Evolutionary conservation across 2,113 vertebrate species (phyloP), one percentile per base, ranked within the genome.

Genomic region (Alces alces): DNA sequence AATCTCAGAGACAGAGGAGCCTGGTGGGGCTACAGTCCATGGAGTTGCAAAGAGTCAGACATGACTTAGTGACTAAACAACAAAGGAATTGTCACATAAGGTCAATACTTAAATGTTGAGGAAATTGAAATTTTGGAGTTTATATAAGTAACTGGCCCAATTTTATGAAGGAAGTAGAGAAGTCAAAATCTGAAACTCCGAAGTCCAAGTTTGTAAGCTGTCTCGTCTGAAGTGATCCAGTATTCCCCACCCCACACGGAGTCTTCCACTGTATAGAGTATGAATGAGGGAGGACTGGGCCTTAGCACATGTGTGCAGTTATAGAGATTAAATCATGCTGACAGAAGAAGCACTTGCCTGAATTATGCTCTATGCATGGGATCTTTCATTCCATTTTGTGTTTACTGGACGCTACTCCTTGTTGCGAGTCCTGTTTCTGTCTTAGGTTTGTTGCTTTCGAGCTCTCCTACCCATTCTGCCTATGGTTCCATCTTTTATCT

Each of bases 171-270:
- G 54, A 82, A 21, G 3, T 12, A 54, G 43, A 60, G 28, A 25
- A 84, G n/a, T 4, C 45, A 61, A 15, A 85, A 28, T 82, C 50
- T 79, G 9, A 3, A 45, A 50, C 11, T 61, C 33, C 15, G 7
- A 88, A 64, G 9, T 13, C 78, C 19, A 58, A 9, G 13, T 91
- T 52, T 28, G 6, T 78, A 73, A 33, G 36, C 43, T 79, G 39
- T 16, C 30, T 30, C 3, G 43, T 2, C 36, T 33, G 17, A 55
- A 83, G 19, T 39, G 5, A 33, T 39, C 21, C 7, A 11, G 5
- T 33, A 7, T 21, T 55, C 7, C 30, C 5, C 39, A 39, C 4
- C 13, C n/a, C 9, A 9, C 1, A 17, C 0, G 2, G 23, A 2
- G 2, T 28, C 36, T 87, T n/a, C n/a, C 13, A 4, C 45, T 5